Evolutionary conservation across 2,113 vertebrate species (phyloP), one percentile per base, ranked within the genome.

Genomic region (Pseudopipra pipra): DNA sequence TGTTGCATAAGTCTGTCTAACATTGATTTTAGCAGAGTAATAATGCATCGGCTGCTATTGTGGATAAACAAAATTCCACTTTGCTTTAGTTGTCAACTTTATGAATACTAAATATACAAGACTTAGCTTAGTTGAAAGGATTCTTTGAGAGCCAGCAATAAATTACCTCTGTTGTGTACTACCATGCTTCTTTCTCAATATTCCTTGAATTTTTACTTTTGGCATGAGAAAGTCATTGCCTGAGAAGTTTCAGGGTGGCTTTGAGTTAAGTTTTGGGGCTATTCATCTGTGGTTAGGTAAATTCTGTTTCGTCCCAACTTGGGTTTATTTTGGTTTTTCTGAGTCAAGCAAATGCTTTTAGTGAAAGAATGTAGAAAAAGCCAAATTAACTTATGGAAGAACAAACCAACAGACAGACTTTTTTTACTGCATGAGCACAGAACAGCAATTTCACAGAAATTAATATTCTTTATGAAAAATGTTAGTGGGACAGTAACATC

Each of bases 31-130:
- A 90, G 24, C 14, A 59, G 30, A 87, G 41, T 43, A 93, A 93
- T 74, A 91, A 94, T 77, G 28, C 56, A 76, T 71, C 66, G 43
- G 0, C 90, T 92, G 54, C 93, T 90, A 49, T 51, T 68, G n/a
- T 49, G 17, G 33, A 66, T 85, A 88, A 87, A 93, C 37, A 90
- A 93, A 96, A 92, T 94, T 77, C 79, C 89, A 56, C 19, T 66
- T 70, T 39, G 28, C 35, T 92, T 87, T 54, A 85, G 31, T 37
- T 73, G 55, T 71, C n/a, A 85, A 44, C 22, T 87, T 80, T 22
- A n/a, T 88, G 78, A 91, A 85, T 91, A 70, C 10, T 44, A 90
- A 90, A 62, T 31, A 67, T 43, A 11, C 33, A 73, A 28, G 12
- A 44, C 62, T 87, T 83, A 62, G 14, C 54, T 91, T 63, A 51